These are phyloP conservation scores for Zaprionus tsacasi DNA, from an alignment of 1,140 invertebrate genomes.

Conservation along the genomic window DNA sequence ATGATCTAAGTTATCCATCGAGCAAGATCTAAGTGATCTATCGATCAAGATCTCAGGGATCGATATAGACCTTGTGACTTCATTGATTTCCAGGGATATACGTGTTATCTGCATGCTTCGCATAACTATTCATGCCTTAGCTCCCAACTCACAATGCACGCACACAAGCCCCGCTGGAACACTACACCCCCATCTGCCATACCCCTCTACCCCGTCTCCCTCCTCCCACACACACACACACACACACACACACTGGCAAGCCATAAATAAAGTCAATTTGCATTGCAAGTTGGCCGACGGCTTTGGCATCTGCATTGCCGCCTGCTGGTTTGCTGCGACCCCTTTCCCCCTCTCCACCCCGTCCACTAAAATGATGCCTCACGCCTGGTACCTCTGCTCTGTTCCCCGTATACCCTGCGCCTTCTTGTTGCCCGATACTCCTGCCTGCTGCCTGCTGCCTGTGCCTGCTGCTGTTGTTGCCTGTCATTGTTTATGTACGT, in stretches of 20 bases:
- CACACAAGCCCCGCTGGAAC: neutral
- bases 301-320: constrained; percentile 46
- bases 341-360: too few relatives aligned
- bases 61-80: neutral
- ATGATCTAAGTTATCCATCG: too few relatives aligned
- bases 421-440: neutral
- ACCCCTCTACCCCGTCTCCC: neutral
- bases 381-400: neutral
- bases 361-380: constrained; percentile 17
- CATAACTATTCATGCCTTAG: neutral
- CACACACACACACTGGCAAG: constrained; percentile 15
- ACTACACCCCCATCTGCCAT: neutral
- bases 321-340: constrained; percentile 9
- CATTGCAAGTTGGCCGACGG: constrained; percentile 55
- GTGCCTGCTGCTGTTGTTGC: constrained; percentile 29
- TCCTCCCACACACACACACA: neutral
- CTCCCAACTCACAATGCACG: neutral
- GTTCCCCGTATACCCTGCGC: too few relatives aligned
- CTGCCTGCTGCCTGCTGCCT: constrained; percentile 10
- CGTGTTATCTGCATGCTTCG: neutral
- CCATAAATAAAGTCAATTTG: constrained; percentile 70
- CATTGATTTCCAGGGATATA: neutral
- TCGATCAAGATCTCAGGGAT: neutral
- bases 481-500: constrained; percentile 68
- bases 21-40: too few relatives aligned